Conservation (phyloP, 2,888 invertebrate genomes). For the Thumatha senex region DNA sequence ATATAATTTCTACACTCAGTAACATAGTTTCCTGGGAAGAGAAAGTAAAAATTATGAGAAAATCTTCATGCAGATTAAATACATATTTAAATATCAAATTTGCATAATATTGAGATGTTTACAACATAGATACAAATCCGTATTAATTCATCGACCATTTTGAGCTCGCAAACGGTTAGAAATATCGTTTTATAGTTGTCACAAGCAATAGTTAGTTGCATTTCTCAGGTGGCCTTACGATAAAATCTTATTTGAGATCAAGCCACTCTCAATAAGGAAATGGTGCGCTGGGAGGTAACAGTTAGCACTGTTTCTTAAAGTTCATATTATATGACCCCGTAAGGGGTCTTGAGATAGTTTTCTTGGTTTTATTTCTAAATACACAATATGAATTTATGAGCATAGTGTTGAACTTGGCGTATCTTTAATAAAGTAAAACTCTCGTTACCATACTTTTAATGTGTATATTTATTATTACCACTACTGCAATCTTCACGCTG, state of each 20-base stretch:
- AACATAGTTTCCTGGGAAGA: too few species aligned
- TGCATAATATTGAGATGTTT: background rate
- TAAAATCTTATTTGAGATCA: slow-evolving; percentile 38
- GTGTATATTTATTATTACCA: too few species aligned
- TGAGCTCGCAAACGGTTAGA: slow-evolving; percentile 48
- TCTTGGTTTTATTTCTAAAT: background rate
- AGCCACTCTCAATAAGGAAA: slow-evolving; percentile 39
- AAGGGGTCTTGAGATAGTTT: background rate
- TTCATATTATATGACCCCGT: background rate
- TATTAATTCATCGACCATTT: slow-evolving; percentile 44
- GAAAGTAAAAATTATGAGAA: too few species aligned
- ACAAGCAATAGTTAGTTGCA: slow-evolving; percentile 53
- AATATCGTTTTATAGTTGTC: slow-evolving; percentile 57
- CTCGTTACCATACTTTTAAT: too few species aligned
- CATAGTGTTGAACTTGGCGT: too few species aligned
- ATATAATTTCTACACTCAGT: too few species aligned
- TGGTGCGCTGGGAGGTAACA: slow-evolving; percentile 24
- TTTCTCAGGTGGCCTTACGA: slow-evolving; percentile 50
- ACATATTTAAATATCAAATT: too few species aligned
- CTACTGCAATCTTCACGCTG: too few species aligned
- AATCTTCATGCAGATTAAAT: too few species aligned
- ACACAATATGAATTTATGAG: too few species aligned
- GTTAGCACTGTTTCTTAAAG: background rate
- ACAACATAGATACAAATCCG: slow-evolving; percentile 39
- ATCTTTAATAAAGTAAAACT: too few species aligned